Evolutionary conservation across 1,140 invertebrate species (phyloP), one percentile per base, ranked within the genome.

Genomic region (Drepana arcuata): DNA sequence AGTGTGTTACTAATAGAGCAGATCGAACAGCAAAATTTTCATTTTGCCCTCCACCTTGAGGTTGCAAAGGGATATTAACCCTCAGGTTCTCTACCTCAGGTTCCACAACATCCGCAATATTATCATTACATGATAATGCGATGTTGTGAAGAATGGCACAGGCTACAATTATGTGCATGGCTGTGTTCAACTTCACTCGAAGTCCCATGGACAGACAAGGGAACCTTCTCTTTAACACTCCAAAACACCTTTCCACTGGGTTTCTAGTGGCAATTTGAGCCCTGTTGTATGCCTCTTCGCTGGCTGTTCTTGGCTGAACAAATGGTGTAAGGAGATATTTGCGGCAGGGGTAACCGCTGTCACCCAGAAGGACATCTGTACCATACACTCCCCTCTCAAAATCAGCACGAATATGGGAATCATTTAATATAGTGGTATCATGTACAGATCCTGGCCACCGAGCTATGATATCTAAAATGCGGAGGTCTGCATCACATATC

Each of bases 251-350:
- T 16, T 46, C 34, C 7, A 41, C 28, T 30, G 38, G 30, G 21
- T 51, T 51, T 26, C 38, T 34, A 9, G 42, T 51, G 1, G 7
- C 9, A 16, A 45, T 38, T 14, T 46, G 34, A 7, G 14, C 18
- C 32, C 21, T 12, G 14, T 51, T 50, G 14, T 50, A 44, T 11
- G 11, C 2, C 33, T 45, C 24, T 30, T 41, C 33, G n/a, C 13
- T 15, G n/a, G 14, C 3, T n/a, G 24, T 23, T 33, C 5, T 10
- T 16, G 47, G 41, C 7, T 40, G 14, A 16, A 55, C 40, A 35
- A 60, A 44, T 12, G 66, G 68, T 7, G 61, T 61, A 10, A 71
- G 14, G 2, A 26, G n/a, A 10, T 26, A 26, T 6, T 10, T 10
- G 2, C 24, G 6, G n/a, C 10, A n/a, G 6, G 10, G 6, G n/a